Conservation (phyloP, 2,113 vertebrate genomes). For the Dermatemys mawii region DNA sequence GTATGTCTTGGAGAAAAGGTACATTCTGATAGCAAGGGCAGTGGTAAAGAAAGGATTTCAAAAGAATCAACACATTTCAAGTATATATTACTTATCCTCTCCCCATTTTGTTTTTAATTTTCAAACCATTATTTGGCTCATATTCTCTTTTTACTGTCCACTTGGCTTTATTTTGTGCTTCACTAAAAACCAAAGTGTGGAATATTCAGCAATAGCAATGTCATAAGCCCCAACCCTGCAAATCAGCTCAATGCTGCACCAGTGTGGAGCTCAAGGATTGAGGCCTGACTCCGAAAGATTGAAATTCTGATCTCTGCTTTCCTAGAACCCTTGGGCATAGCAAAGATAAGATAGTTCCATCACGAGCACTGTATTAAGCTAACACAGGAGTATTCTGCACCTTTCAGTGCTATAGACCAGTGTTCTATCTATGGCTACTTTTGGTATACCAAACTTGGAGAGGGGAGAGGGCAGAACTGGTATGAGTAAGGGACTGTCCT, state of each 20-base stretch:
- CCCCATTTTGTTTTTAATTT: neutral
- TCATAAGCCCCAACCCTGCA: neutral
- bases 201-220: neutral
- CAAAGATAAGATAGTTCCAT: neutral
- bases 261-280: neutral
- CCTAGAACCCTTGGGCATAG: rapidly evolving
- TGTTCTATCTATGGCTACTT: neutral
- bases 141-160: neutral
- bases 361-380: neutral
- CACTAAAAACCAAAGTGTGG: neutral
- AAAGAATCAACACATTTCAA: neutral
- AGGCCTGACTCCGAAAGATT: neutral
- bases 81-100: neutral
- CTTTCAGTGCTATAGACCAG: neutral
- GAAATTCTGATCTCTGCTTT: neutral
- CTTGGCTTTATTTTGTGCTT: neutral
- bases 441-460: neutral
- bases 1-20: neutral
- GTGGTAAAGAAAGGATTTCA: neutral
- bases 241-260: neutral
- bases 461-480: neutral
- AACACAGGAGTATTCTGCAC: neutral
- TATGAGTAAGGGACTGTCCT: neutral
- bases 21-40: neutral
- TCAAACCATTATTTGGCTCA: neutral